Percentiles rank a stretch among this genome's conserved stretches.
These are phyloP conservation scores for Sitta carolinensis DNA, from an alignment of 2,797 vertebrate species.

Conservation along the genomic window DNA sequence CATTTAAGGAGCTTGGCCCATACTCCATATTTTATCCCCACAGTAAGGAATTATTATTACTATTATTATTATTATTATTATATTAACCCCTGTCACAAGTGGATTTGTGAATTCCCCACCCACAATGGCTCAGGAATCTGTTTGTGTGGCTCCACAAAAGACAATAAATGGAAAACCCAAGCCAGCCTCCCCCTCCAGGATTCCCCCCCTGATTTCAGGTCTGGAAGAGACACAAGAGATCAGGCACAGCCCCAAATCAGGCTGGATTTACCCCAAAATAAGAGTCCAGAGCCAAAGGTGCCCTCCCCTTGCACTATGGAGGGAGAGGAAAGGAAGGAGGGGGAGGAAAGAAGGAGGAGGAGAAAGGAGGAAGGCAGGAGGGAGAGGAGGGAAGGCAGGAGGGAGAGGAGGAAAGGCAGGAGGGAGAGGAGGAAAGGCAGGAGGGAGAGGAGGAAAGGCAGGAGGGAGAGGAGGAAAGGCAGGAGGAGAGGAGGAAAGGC, in stretches of 20 bases:
- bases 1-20: not conserved
- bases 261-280: not conserved
- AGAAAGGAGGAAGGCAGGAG: not conserved
- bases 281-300: not conserved
- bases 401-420: not conserved
- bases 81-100: not conserved
- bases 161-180: not conserved
- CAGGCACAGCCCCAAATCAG: not conserved
- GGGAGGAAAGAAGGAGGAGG: not conserved
- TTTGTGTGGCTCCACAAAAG: not conserved
- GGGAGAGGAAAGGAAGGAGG: not conserved
- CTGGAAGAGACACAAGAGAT: not conserved
- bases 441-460: not conserved
- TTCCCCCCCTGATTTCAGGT: not conserved
- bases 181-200: not conserved
- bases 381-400: not conserved
- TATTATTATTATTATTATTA: not conserved
- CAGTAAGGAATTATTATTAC: not conserved
- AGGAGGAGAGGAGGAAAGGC: too few species aligned
- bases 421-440: too few species aligned
- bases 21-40: not conserved
- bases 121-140: not conserved
- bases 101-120: not conserved
- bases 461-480: too few species aligned
- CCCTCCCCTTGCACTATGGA: fast-evolving